These are phyloP conservation scores for Venturia canescens DNA, from an alignment of 1,140 invertebrate species.

Conservation along the genomic window DNA sequence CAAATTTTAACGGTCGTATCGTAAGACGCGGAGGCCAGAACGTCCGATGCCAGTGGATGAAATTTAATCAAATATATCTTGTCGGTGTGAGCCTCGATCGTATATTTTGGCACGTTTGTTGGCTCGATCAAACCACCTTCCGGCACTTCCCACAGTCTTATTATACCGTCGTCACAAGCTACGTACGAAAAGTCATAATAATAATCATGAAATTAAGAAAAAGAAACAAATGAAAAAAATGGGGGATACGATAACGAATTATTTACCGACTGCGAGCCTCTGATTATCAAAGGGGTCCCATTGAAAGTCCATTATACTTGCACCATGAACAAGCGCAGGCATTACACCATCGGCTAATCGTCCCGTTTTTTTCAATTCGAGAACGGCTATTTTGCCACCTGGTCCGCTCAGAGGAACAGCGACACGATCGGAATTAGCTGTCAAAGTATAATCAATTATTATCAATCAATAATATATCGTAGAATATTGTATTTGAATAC, in stretches of 20 bases:
- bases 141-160: slow-evolving; percentile 90
- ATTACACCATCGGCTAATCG: slow-evolving; percentile 88
- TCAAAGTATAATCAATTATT: slow-evolving; percentile 44
- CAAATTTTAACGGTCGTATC: slow-evolving; percentile 93
- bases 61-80: slow-evolving; percentile 95
- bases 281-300: slow-evolving; percentile 94
- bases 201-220: not conserved
- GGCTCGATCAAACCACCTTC: slow-evolving; percentile 84
- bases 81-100: slow-evolving; percentile 87
- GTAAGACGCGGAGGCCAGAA: slow-evolving; percentile 91
- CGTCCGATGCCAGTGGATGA: slow-evolving; percentile 91
- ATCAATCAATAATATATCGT: slow-evolving; percentile 3
- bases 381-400: slow-evolving; percentile 92
- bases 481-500: not conserved
- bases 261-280: slow-evolving; percentile 85
- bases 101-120: slow-evolving; percentile 80
- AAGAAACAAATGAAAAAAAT: not conserved
- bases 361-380: slow-evolving; percentile 89
- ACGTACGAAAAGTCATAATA: slow-evolving; percentile 37
- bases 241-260: not conserved
- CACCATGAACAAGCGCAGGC: slow-evolving; percentile 91
- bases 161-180: slow-evolving; percentile 94
- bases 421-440: slow-evolving; percentile 89
- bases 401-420: slow-evolving; percentile 92
- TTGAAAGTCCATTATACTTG: slow-evolving; percentile 93